Percentiles rank a stretch among this genome's conserved stretches.
Conservation (phyloP, 2,797 vertebrate genomes). For the Aplochiton taeniatus region DNA sequence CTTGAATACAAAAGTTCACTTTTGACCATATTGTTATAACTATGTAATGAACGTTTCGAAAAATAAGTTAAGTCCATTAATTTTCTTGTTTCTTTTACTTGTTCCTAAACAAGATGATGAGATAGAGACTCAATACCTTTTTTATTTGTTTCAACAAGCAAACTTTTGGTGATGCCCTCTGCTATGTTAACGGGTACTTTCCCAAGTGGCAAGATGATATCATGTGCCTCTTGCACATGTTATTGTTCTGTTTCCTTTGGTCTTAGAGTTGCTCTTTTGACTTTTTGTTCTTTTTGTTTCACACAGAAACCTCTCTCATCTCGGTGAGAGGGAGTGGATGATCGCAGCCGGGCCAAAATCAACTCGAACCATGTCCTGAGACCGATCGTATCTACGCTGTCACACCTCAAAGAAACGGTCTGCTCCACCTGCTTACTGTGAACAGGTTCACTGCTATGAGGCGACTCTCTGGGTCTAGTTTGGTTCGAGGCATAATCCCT, state of each 20-base stretch:
- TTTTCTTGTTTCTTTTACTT: background rate
- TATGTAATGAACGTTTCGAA: background rate
- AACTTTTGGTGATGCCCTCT: slow-evolving; percentile 7
- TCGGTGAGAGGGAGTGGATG: slow-evolving; percentile 37
- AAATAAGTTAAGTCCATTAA: background rate
- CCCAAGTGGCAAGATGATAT: slow-evolving; percentile 67
- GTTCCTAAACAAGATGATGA: slow-evolving; percentile 27
- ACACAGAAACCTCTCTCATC: slow-evolving; percentile 57
- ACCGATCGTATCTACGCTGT: no score
- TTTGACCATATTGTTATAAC: background rate
- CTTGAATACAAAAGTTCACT: background rate
- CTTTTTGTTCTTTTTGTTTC: slow-evolving; percentile 65
- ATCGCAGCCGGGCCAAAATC: slow-evolving; percentile 65
- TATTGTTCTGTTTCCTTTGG: slow-evolving; percentile 72
- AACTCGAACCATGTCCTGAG: background rate
- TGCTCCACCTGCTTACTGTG: background rate
- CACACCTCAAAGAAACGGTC: background rate
- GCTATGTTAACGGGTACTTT: background rate
- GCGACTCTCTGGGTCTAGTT: background rate
- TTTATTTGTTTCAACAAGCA: no score
- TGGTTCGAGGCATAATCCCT: no score
- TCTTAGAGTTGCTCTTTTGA: slow-evolving; percentile 57
- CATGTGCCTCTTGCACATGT: slow-evolving; percentile 60
- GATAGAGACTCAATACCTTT: no score
- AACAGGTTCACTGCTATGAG: slow-evolving; percentile 1